Evolutionary conservation across 2,888 invertebrate species (phyloP).

Genomic region (Leucophenga montana): DNA sequence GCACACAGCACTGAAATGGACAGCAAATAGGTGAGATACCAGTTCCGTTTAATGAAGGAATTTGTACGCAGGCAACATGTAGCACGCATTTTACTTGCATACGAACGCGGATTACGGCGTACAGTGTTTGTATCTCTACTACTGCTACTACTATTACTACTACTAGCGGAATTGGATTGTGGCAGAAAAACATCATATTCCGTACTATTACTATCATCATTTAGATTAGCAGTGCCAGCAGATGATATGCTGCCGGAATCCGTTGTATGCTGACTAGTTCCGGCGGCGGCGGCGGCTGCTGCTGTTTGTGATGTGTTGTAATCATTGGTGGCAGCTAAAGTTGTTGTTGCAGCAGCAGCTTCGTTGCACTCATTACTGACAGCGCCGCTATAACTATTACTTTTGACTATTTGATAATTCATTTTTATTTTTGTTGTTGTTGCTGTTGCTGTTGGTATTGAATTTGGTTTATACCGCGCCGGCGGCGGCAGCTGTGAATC

Average conservation of each 20-base stretch:
- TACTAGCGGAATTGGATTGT: not conserved
- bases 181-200: slow-evolving; percentile 55
- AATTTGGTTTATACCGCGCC: not conserved
- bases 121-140: slow-evolving; percentile 10
- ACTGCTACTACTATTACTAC: too few relatives aligned
- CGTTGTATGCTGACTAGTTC: not conserved
- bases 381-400: slow-evolving; percentile 55
- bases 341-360: too few relatives aligned
- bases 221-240: slow-evolving; percentile 26
- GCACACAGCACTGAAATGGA: slow-evolving; percentile 75
- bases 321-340: slow-evolving; percentile 22
- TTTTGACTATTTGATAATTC: slow-evolving; percentile 51
- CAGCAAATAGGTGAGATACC: slow-evolving; percentile 74
- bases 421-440: not conserved
- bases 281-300: not conserved
- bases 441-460: not conserved
- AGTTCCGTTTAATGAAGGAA: slow-evolving; percentile 63
- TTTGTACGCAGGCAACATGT: slow-evolving; percentile 63
- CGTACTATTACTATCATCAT: slow-evolving; percentile 44
- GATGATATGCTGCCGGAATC: not conserved
- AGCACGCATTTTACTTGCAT: slow-evolving; percentile 48
- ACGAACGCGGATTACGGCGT: slow-evolving; percentile 37
- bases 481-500: not conserved
- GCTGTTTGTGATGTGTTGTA: slow-evolving; percentile 8
- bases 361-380: slow-evolving; percentile 40